Percentiles rank a stretch among this genome's conserved stretches.
Conservation (phyloP, 30 jellyfish, hydroid and myxozoan genomes). For the Turritopsis dohrnii region DNA sequence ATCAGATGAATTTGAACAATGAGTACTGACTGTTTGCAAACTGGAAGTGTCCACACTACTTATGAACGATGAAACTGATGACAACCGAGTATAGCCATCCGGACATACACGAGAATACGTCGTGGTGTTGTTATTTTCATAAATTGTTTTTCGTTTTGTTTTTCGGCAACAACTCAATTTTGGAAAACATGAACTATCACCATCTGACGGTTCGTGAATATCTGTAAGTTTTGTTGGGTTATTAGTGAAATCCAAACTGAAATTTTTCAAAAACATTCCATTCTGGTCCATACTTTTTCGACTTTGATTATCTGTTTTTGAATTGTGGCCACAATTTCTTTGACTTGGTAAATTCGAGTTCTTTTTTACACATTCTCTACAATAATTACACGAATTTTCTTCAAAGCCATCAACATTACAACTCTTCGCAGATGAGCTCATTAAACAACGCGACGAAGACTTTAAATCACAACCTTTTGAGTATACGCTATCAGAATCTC, state of each 20-base stretch:
- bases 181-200: constrained; percentile 1
- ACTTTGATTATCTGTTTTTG: not conserved
- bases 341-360: not conserved
- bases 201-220: not conserved
- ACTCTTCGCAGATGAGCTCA: too few species aligned
- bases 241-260: not conserved
- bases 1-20: not conserved
- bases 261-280: not conserved
- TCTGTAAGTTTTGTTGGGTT: not conserved
- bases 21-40: not conserved
- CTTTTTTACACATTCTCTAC: not conserved
- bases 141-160: not conserved
- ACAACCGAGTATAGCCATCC: not conserved
- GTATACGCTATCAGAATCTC: not conserved
- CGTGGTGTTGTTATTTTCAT: not conserved
- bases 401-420: not conserved
- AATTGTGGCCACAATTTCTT: not conserved
- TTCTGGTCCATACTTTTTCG: not conserved
- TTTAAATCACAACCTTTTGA: not conserved
- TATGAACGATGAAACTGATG: constrained; percentile 11
- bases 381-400: not conserved
- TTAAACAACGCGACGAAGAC: not conserved
- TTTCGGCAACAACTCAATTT: not conserved
- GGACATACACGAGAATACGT: not conserved
- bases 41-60: constrained; percentile 6